Conservation (phyloP, 2,797 vertebrate species). For the Clarias pachynema region DNA sequence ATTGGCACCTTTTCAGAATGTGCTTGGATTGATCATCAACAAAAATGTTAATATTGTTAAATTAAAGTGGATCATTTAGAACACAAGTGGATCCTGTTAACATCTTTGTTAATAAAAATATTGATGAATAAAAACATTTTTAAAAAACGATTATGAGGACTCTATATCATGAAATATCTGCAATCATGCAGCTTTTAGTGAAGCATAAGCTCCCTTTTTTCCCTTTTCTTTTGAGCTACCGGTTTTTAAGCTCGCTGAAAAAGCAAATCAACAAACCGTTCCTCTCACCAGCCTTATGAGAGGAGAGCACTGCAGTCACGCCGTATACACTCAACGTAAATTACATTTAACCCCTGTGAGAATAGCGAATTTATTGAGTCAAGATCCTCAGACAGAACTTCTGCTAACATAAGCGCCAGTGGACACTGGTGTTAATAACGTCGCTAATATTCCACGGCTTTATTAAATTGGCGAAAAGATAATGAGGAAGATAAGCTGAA, state of each 20-base stretch:
- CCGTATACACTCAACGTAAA: not conserved
- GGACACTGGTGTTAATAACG: constrained; percentile 33
- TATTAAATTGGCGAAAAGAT: constrained; percentile 31
- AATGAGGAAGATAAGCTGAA: constrained; percentile 25
- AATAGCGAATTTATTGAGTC: constrained; percentile 24
- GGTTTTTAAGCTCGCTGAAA: not conserved
- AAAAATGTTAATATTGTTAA: too few species aligned
- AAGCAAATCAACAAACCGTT: not conserved
- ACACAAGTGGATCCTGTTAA: too few species aligned
- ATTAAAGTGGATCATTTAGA: too few species aligned
- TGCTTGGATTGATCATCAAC: too few species aligned
- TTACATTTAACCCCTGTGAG: constrained; percentile 11
- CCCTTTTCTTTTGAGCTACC: too few species aligned
- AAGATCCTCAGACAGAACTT: not conserved
- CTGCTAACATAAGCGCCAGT: not conserved
- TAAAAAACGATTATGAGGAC: not conserved
- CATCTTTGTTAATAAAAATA: not conserved
- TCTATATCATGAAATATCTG: not conserved
- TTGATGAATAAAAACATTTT: not conserved
- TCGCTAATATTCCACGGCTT: constrained; percentile 16
- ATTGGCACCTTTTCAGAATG: too few species aligned
- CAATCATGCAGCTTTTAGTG: not conserved
- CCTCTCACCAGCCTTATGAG: not conserved
- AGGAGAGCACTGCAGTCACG: not conserved
- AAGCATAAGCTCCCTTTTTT: not conserved